Base-by-base conservation (phyloP, 2,113 vertebrate genomes). In the Xenus cinereus region DNA sequence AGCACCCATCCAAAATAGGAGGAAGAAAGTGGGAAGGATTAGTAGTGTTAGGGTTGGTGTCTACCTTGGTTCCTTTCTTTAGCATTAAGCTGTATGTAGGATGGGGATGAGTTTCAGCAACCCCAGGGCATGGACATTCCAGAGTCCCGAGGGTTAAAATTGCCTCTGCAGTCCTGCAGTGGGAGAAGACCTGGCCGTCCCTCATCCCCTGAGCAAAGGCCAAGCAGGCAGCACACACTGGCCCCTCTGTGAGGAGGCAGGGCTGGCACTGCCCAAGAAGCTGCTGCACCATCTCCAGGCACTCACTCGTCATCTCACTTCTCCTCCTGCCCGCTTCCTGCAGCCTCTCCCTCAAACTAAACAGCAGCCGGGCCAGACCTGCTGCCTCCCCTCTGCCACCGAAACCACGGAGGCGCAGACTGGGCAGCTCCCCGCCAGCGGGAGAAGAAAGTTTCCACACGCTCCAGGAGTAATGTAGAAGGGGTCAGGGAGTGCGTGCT, bases 261-360 rank as follows among this genome's bases (percentile, higher is more conserved):
- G 48, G 6, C 22, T 86, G 83, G 81, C 51, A 50, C 27, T 86
- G 32, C 75, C 83, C 87, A 39, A 71, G 71, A 73, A 93, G 51
- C 84, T 22, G 6, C 35, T 0, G 4, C 51, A 82, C 64, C 73
- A 59, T 77, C 76, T 95, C 67, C 43, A 32, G 41, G 21, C 64
- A 79, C 28, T 83, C 81, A 72, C 59, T 39, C 15, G 0, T 87
- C 88, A 14, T 82, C 78, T 76, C 16, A 2, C 77, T 64, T 82
- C 93, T 94, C 41, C 82, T 84, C 59, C 69, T 1, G 9, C 39
- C 73, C 35, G 7, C 41, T 94, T 83, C 84, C 88, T 54, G 87
- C 69, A 73, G 91, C 93, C 88, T 63, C 73, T 95, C 91, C 93
- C 95, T 92, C 94, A 87, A 94, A 85, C 81, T 63, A 97, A 97